These are phyloP conservation scores for Rhabdophis nuchalis DNA, from an alignment of 2,797 vertebrate species.

Conservation along the genomic window DNA sequence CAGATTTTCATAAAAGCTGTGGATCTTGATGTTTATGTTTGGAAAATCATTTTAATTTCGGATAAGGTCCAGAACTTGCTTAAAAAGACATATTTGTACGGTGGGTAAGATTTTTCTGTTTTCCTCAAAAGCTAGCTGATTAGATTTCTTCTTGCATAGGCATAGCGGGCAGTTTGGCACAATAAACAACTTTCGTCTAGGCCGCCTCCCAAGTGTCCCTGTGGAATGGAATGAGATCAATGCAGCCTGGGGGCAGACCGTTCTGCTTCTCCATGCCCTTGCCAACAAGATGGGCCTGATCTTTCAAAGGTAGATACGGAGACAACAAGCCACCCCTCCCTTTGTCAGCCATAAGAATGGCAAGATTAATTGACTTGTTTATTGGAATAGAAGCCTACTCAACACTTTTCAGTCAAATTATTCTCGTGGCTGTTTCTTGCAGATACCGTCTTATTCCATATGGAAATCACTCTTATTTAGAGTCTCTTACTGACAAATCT, in stretches of 20 bases:
- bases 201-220: conserved; percentile 93
- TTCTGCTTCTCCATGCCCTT: conserved; percentile 91
- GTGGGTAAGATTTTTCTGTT: background rate
- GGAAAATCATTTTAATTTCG: background rate
- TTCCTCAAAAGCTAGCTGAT: background rate
- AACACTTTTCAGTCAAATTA: background rate
- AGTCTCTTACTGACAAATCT: conserved; percentile 93
- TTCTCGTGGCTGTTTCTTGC: conserved; percentile 35
- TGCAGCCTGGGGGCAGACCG: conserved; percentile 97
- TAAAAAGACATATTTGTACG: fast-evolving
- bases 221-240: conserved; percentile 99
- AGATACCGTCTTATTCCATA: conserved; percentile 96
- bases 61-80: background rate
- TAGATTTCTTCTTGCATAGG: conserved; percentile 67
- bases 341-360: fast-evolving
- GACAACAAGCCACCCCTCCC: background rate
- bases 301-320: conserved; percentile 85
- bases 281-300: conserved; percentile 97
- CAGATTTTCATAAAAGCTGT: background rate
- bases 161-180: conserved; percentile 98
- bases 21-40: background rate
- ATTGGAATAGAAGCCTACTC: background rate
- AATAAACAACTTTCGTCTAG: conserved; percentile 97
- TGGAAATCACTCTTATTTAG: conserved; percentile 95
- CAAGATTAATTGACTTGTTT: background rate